Evolutionary conservation across 1,140 invertebrate genomes (phyloP).

Genomic region (Lordiphosa stackelbergi): DNA sequence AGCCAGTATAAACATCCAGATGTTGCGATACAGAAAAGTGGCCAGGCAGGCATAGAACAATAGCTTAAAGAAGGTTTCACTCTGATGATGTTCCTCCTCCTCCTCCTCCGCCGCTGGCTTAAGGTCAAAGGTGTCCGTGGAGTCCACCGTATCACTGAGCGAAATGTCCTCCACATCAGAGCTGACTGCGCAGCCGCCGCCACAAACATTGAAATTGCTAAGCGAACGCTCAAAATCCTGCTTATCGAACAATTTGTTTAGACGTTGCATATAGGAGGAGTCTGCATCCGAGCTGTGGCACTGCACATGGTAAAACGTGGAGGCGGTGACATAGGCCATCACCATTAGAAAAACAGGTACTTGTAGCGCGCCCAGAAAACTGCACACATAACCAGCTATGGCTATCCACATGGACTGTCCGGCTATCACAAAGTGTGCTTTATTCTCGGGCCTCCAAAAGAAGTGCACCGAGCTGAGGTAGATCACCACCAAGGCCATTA

Average conservation of each 20-base stretch:
- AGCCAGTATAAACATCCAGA: conserved; percentile 73
- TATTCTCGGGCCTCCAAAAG: conserved; percentile 80
- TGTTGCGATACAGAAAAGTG: conserved; percentile 71
- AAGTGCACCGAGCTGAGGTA: conserved; percentile 79
- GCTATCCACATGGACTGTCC: conserved; percentile 81
- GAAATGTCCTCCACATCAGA: conserved; percentile 70
- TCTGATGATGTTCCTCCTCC: conserved; percentile 39
- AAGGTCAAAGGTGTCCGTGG: conserved; percentile 48
- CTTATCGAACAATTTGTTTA: conserved; percentile 58
- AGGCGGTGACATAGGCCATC: conserved; percentile 77
- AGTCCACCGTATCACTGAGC: conserved; percentile 66
- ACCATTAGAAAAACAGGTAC: conserved; percentile 78
- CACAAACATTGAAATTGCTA: conserved; percentile 48
- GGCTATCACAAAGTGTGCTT: conserved; percentile 78
- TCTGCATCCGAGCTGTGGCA: conserved; percentile 34
- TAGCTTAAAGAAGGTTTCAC: conserved; percentile 66
- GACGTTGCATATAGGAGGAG: conserved; percentile 47
- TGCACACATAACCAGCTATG: conserved; percentile 80
- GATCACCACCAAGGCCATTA: conserved; percentile 76
- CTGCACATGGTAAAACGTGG: conserved; percentile 79
- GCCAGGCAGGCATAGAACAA: conserved; percentile 71
- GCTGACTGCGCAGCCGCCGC: conserved; percentile 22
- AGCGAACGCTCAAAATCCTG: conserved; percentile 61
- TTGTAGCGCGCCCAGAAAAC: conserved; percentile 79
- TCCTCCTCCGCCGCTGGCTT: conserved; percentile 23